Base-by-base conservation (phyloP, 1,140 invertebrate genomes). In the Tenebrio molitor region DNA sequence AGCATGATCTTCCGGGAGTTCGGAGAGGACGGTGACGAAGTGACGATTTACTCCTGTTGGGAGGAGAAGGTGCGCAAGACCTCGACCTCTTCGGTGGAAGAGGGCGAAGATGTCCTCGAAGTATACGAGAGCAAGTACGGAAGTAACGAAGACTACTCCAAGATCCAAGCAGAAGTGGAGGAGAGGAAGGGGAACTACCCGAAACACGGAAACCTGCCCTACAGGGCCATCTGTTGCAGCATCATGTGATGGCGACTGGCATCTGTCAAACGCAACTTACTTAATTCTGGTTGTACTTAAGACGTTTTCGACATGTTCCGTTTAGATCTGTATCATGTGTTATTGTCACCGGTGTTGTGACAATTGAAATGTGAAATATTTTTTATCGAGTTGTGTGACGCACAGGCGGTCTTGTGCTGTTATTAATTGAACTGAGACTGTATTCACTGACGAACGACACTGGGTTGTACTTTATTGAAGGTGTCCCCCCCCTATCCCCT, bases 171-270 rank as follows among this genome's bases (percentile, higher is more conserved):
- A 2, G 78, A 80, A 65, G 62, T 78, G 21, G 69, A 80, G 53
- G 29, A 71, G 16, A 42, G 67, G 23, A 74, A 70, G 14, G 74
- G 16, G 16, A 50, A 6, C 25, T 69, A 66, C 29, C 72, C 76
- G 1, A 77, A 74, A 66, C 75, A 78, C 19, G 76, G 73, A 6
- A 66, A 71, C 23, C 67, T 83, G 12, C 81, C 81, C 14, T 79
- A 81, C 69, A 58, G 79, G 25, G 79, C 81, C 2, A 78, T 82
- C 16, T 83, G 82, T 76, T 83, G 82, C 72, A 81, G 74, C 46
- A 67, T 83, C 6, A 81, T 81, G 79, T 81, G 68, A 81, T 46
- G 42, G 16, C 17, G 39, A 33, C 33, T 63, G 25, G 21, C 50
- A 4, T 44, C 8, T 3, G 25, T 29, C 25, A 8, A 7, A 44